Evolutionary conservation across 2,888 invertebrate genomes (phyloP), one percentile per base, ranked within the genome.

Genomic region (Empis livida): DNA sequence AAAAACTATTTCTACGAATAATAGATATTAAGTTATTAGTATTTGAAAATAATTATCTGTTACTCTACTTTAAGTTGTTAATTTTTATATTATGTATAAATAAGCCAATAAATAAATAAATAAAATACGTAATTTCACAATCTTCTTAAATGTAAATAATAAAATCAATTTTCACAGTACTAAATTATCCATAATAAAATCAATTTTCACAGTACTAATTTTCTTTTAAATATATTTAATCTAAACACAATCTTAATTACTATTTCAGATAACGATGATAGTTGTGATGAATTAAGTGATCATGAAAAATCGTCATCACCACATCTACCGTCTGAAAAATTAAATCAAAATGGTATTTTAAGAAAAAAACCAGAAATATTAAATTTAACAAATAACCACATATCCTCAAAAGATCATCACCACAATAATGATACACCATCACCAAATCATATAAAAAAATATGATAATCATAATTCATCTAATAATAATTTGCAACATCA

Each of bases 251-350:
- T 48, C 50, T 41, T 39, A 40, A 44, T 39, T 51, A 42, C 37
- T 31, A 11, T 61, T 64, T 3, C 59, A 69, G 70, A 58, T 53
- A 64, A 61, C 50, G 57, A 52, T 11, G 57, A 57, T 37, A 59
- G 58, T 43, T 57, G 55, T 43, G 60, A 60, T 42, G 55, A 58
- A 20, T 30, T 45, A 11, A 54, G 54, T 42, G 54, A 54, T 43
- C 49, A 51, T 44, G 56, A 53, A 27, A 44, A 50, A 40, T 51
- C 51, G 16, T 40, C 42, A 23, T 44, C 46, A 42, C 49, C 53
- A 43, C n/a, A 8, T 2, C 10, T 14, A 14, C 46, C 39, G 6
- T 13, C 39, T 4, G 6, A 16, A 11, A 16, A 10, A 11, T 38
- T 11, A n/a, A 3, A 17, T 39, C 17, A 17, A 39, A 17, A 17